phyloP scores from a whole-genome alignment of 2,113 vertebrate genomes.

The Actenoides hombroni region DNA sequence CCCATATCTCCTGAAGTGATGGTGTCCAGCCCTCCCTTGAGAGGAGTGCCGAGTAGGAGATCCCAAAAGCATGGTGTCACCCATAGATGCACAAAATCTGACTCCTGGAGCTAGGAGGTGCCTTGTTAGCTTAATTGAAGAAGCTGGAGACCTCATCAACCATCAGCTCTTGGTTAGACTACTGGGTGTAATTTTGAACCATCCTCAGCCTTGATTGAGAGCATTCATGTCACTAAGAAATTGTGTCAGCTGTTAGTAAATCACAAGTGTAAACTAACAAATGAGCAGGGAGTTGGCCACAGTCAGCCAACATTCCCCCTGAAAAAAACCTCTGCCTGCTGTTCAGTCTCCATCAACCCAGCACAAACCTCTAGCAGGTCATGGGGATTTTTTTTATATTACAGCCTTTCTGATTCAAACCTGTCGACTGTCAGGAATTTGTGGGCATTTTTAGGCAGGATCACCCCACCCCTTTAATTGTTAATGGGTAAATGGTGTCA shows the following conservation, averaged over 20 bases:
- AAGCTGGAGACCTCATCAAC: neutral
- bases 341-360: neutral
- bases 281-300: neutral
- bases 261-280: neutral
- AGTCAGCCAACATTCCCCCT: neutral
- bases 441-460: neutral
- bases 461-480: neutral
- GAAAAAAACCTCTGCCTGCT: neutral
- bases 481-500: neutral
- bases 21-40: neutral
- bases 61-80: neutral
- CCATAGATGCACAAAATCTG: neutral
- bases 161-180: neutral
- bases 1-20: neutral
- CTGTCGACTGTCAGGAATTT: neutral
- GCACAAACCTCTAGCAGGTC: neutral
- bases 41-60: neutral
- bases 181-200: fast-evolving
- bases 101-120: neutral
- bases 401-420: neutral
- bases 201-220: neutral
- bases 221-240: neutral
- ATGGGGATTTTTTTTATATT: neutral
- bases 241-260: neutral
- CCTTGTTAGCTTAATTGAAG: neutral